phyloP scores from a whole-genome alignment of 2,113 vertebrate species.

The Athene cunicularia region DNA sequence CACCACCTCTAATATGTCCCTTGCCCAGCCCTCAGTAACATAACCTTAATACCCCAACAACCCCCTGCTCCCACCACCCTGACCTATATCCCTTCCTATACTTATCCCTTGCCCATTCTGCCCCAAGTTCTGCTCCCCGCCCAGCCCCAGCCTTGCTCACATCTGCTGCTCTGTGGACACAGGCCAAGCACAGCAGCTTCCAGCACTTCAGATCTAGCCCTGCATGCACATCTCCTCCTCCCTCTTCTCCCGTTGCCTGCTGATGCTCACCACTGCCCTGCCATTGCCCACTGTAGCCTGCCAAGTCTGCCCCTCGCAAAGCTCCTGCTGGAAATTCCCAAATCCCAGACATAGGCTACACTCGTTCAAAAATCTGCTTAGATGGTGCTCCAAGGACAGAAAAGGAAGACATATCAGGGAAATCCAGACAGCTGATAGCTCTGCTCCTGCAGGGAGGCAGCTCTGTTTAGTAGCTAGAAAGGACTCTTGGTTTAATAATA shows the following conservation, averaged over 20 bases:
- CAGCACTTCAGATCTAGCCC: not conserved
- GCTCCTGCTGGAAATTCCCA: conserved; percentile 6
- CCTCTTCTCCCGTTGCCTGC: not conserved
- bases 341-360: accelerated
- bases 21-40: not conserved
- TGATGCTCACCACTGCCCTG: accelerated
- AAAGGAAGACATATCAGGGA: conserved; percentile 24
- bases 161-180: not conserved
- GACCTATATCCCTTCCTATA: not conserved
- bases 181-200: not conserved
- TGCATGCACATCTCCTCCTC: not conserved
- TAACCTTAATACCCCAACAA: accelerated
- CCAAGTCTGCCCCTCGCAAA: not conserved
- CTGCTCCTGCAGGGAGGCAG: not conserved
- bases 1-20: not conserved
- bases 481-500: conserved; percentile 51
- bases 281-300: not conserved
- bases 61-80: not conserved
- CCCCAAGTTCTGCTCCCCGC: not conserved
- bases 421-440: conserved; percentile 20
- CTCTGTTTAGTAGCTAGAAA: conserved; percentile 26
- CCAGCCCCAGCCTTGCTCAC: not conserved
- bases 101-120: accelerated
- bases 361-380: not conserved
- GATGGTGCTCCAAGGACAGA: conserved; percentile 9